Base-by-base conservation (phyloP, 2,888 invertebrate species). In the Leucozona laternaria region DNA sequence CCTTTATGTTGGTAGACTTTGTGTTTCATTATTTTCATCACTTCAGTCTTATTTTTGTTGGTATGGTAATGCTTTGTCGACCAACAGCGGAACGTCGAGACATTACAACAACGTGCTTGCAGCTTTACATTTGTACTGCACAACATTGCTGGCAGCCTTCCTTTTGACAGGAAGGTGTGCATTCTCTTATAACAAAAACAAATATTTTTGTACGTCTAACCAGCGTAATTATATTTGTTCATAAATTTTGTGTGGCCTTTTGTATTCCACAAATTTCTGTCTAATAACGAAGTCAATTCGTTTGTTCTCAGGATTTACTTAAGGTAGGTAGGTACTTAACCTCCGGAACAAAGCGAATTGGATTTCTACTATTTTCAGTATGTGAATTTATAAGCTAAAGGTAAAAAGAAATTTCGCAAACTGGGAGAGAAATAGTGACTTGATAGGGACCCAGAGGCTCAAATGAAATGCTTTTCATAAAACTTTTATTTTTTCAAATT, bases 51-150 rank as follows among this genome's bases (percentile, higher is more conserved):
- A 31, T 45, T 13, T 11, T 17, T 17, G 20, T 70, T 53, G 15
- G 15, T 40, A 34, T 55, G n/a, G n/a, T 55, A 22, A 57, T 53
- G 53, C 25, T 50, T 40, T 28, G 76, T n/a, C 64, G 37, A 31
- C 17, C 17, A 58, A 60, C 34, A 25, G n/a, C n/a, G n/a, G n/a
- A n/a, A 45, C 15, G 34, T 22, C 6, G 20, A 40, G 25, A n/a
- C n/a, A n/a, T n/a, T n/a, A 62, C 10, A n/a, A 40, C 8, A 62
- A 72, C 60, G 66, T 83, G 79, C 79, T 70, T 84, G 25, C n/a
- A 37, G 43, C 25, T 62, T 62, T 50, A 34, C 37, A 15, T 45
- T 15, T 28, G 8, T 6, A 22, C 6, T 17, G 4, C 6, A 53
- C 15, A 28, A 37, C 43, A 25, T 43, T n/a, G 22, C 13, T 50